Conservation (phyloP, 2,888 invertebrate species). For the Tiliacea aurago region DNA sequence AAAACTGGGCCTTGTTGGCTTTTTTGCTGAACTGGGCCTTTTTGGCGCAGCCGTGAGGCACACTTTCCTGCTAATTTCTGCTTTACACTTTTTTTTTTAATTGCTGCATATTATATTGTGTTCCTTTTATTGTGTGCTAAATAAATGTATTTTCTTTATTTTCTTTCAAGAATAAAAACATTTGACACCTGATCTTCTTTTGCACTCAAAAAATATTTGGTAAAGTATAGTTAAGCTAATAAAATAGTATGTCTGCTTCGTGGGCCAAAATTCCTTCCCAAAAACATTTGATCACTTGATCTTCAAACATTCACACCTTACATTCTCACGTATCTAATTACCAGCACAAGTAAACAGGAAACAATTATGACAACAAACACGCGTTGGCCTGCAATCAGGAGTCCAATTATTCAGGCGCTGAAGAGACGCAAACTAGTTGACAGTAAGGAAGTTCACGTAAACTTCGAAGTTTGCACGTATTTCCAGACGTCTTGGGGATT, state of each 20-base stretch:
- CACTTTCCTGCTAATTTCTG: no score
- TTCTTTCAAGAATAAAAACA: no score
- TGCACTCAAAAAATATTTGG: no score
- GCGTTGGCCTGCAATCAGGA: conserved; percentile 61
- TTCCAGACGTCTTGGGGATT: conserved; percentile 22
- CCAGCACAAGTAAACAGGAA: conserved; percentile 20
- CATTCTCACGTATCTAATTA: conserved; percentile 23
- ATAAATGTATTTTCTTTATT: no score
- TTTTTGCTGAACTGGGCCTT: no score
- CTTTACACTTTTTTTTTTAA: no score
- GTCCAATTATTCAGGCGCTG: conserved; percentile 61
- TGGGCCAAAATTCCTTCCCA: neutral
- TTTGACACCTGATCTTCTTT: neutral
- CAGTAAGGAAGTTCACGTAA: conserved; percentile 40
- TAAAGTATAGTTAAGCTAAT: neutral
- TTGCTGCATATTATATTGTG: no score
- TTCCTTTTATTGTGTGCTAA: no score
- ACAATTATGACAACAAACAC: conserved; percentile 56
- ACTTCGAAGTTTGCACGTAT: conserved; percentile 45
- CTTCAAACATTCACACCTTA: neutral
- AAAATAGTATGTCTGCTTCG: neutral
- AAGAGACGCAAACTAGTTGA: conserved; percentile 49
- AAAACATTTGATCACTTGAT: neutral
- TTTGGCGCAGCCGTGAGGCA: no score
- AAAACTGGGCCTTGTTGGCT: no score